Evolutionary conservation across 2,888 invertebrate genomes (phyloP), one percentile per base, ranked within the genome.

Genomic region (Coelinius sp.): DNA sequence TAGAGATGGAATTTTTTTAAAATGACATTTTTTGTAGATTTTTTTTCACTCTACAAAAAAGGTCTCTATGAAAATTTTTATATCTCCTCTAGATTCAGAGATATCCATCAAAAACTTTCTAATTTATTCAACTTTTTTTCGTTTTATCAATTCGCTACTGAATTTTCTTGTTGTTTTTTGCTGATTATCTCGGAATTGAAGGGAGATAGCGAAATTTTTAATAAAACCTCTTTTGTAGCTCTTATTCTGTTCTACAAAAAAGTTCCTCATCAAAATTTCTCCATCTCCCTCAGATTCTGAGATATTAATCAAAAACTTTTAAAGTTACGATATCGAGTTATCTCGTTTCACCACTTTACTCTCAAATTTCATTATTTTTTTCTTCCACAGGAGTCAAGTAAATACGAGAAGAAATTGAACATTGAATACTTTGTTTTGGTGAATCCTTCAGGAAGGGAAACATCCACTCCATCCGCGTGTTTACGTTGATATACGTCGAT

Each of bases 401-500:
- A n/a, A 49, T 49, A 5, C 7, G 2, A 14, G 14, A 53, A 12
- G 35, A 59, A 59, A 59, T 59, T 59, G 59, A 49, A 59, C 59
- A 59, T n/a, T 12, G 46, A 49, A 17, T 17, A 59, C 25, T 59
- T 59, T 59, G 25, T 31, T 31, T 35, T 35, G 20, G 27, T 12
- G 17, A 17, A 20, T 59, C 31, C 35, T 44, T 20, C 56, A 44
- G 44, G 25, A 27, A 38, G 25, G 31, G 31, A n/a, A 63, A 49
- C 20, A 49, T 10, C n/a, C n/a, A n/a, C n/a, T n/a, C n/a, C n/a
- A 14, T 17, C 44, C 49, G 46, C 35, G 52, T 52, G 27, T 71
- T 46, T 68, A 63, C 62, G 41, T 65, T 65, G 14, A 65, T 27
- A 49, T 49, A 63, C 70, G 71, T 73, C 73, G 63, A 67, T 72